A percentile compares a stretch with the other conserved stretches of the same genome.
Evolutionary conservation across 2,797 vertebrate species (phyloP).

Genomic region (Rhabdomys pumilio): DNA sequence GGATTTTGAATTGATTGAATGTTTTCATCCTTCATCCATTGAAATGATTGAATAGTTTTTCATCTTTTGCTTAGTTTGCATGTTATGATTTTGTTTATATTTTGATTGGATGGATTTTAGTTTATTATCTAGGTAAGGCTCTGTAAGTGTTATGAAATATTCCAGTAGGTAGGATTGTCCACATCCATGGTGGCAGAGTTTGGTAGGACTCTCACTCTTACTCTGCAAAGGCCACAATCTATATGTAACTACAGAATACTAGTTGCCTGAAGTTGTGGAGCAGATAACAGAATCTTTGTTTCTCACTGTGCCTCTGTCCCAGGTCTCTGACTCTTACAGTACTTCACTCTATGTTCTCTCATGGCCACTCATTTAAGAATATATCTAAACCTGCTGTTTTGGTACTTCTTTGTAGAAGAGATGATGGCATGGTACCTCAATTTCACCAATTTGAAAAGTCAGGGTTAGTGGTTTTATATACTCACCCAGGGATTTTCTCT

Average conservation of each 20-base stretch:
- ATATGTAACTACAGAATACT: not conserved
- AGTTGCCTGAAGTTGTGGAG: not conserved
- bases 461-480: not conserved
- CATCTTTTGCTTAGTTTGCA: not conserved
- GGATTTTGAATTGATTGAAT: not conserved
- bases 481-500: not conserved
- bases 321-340: not conserved
- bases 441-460: not conserved
- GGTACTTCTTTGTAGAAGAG: not conserved
- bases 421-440: too few relatives aligned
- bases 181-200: not conserved
- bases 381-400: not conserved
- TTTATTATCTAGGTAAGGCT: not conserved
- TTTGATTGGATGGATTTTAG: not conserved
- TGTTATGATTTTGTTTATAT: not conserved
- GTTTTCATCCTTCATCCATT: not conserved
- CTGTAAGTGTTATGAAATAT: not conserved
- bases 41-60: not conserved
- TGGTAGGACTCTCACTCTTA: not conserved
- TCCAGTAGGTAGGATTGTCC: too few relatives aligned
- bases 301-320: not conserved
- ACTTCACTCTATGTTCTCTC: not conserved
- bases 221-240: not conserved
- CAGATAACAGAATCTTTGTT: not conserved
- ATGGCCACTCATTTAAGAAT: not conserved